Evolutionary conservation across 2,888 invertebrate genomes (phyloP), one percentile per base, ranked within the genome.

Genomic region (Drosophila rubida): DNA sequence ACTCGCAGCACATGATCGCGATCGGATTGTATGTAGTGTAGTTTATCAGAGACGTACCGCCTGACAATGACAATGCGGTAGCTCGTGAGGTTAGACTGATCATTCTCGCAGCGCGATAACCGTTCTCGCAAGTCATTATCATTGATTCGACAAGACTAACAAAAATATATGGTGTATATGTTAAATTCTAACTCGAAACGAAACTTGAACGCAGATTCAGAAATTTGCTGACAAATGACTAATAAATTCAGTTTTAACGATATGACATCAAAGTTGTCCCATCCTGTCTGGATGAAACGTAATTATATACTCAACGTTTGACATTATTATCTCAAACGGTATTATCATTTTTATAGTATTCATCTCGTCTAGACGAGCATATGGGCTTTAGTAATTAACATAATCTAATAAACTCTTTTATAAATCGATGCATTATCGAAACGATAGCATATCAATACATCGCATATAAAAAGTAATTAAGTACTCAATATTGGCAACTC

Each of bases 1-100:
- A 60, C 48, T 13, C 35, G 19, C 54, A 32, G 57, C 77, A 77
- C 77, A 79, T 79, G 77, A 77, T 77, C 77, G 65, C 63, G 77
- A 76, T 75, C 72, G 58, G 44, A 46, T 41, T 30, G 58, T 39
- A 7, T 30, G 54, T 35, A 8, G 39, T 53, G 41, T 14, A 37
- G 35, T 68, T 59, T 69, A 63, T 69, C 63, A 51, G 19, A 41
- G 7, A 30, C n/a, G 13, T 37, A 37, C 13, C 35, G 35, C 35
- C 35, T 37, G 35, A 37, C 35, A 14, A 37, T 37, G 35, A 37
- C 35, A 25, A 25, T 25, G 22, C 37, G 37, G 41, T 19, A 2
- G 22, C 11, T 7, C 50, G 16, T 39, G 8, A 39, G 25, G 25
- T 50, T 50, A 16, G 22, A 50, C 13, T 32, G 35, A 37, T 45